Evolutionary conservation across 1,140 invertebrate species (phyloP), one percentile per base, ranked within the genome.

Genomic region (Temnothorax curvispinosus): DNA sequence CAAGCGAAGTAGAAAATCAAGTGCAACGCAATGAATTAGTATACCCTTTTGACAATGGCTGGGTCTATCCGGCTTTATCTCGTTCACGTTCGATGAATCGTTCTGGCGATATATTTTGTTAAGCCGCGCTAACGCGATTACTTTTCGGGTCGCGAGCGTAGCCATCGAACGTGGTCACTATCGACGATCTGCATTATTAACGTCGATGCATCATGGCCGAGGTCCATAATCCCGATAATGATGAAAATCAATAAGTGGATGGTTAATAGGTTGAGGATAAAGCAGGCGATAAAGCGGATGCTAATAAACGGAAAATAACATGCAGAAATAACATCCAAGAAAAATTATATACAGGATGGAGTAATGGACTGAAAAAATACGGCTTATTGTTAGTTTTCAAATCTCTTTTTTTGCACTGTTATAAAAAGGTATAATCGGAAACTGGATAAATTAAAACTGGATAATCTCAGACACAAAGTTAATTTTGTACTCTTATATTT

Each of bases 21-120:
- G 41, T 82, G 80, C 67, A 82, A 82, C 69, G 69, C 54, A 56
- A 75, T 60, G 80, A 84, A 75, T 84, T 75, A 75, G 67, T 60
- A 72, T 74, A 69, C 64, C 35, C 69, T 38, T 65, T 65, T 75
- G 64, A 88, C 82, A 89, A 89, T 75, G 54, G 81, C 60, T 44
- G 77, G 58, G 38, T 88, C 60, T 69, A 88, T 86, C 54, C 38
- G 64, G 50, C 58, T 88, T 89, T 88, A 90, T 90, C 89, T 88
- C 88, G 87, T 88, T 90, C 87, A 87, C 67, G 87, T 88, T 58
- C 87, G 81, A 86, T 90, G 88, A 91, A 86, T 90, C 82, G 87
- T 87, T 64, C 76, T 88, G 60, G 77, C 81, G 89, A 88, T 84
- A 90, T 82, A 86, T 82, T 88, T 88, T 69, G 88, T 72, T 62